phyloP scores from a whole-genome alignment of 2,797 vertebrate genomes.

The Mormyrus proboscirostris region DNA sequence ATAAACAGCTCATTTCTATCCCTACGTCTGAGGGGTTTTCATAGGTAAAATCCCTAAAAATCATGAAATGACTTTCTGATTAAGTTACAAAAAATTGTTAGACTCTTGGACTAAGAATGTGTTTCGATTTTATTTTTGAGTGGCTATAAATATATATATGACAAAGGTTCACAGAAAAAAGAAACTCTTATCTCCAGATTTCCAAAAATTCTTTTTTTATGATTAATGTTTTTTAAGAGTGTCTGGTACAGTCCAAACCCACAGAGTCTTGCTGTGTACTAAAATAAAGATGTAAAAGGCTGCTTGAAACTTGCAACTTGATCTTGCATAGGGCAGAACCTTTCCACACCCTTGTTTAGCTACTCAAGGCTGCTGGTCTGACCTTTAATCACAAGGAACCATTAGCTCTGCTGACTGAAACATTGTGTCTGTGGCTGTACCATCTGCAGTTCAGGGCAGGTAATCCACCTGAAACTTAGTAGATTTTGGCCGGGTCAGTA shows the following conservation, averaged over 20 bases:
- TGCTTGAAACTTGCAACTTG: neutral
- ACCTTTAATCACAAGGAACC: neutral
- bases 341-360: neutral
- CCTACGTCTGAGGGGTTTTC: neutral
- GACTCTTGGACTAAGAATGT: neutral
- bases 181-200: neutral
- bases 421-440: neutral
- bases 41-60: neutral
- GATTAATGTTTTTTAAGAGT: neutral
- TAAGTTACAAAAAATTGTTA: neutral
- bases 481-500: too few relatives aligned
- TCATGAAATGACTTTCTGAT: conserved; percentile 3
- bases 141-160: neutral
- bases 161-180: neutral
- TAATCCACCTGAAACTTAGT: too few relatives aligned
- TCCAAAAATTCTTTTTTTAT: neutral
- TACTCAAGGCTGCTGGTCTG: neutral
- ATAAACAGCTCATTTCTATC: neutral
- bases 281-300: neutral
- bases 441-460: too few relatives aligned
- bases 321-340: neutral
- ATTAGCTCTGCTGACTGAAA: neutral
- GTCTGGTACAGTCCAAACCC: neutral
- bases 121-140: neutral
- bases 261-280: neutral